These are phyloP conservation scores for Micrasema longulum DNA, from an alignment of 1,140 invertebrate species.

Conservation along the genomic window DNA sequence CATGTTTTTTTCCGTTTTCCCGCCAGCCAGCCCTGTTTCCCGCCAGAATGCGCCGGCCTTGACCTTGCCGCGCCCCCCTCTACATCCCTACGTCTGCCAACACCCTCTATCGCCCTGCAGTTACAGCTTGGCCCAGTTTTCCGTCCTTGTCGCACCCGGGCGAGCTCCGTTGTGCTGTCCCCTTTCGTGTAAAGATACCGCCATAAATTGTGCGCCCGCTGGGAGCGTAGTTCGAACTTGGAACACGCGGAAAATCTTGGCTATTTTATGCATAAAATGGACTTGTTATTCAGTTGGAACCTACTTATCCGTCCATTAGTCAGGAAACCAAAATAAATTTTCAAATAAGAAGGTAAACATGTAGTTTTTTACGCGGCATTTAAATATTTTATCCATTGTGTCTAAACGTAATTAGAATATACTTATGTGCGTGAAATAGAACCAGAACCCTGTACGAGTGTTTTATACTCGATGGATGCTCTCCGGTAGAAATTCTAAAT, in stretches of 20 bases:
- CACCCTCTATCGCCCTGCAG: slow-evolving; percentile 15
- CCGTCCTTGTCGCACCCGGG: background rate
- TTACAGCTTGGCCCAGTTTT: slow-evolving; percentile 39
- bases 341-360: no score
- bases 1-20: slow-evolving; percentile 23
- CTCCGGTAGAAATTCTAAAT: no score
- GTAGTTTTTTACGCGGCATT: no score
- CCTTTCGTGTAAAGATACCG: background rate
- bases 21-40: slow-evolving; percentile 8
- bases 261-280: background rate
- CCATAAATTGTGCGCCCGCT: background rate
- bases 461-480: no score
- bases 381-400: no score
- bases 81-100: background rate
- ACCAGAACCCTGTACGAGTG: no score
- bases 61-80: slow-evolving; percentile 19
- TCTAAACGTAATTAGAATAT: no score
- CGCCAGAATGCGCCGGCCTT: slow-evolving; percentile 25
- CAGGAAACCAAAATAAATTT: no score
- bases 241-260: slow-evolving; percentile 17
- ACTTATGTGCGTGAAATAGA: no score
- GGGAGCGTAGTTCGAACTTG: slow-evolving; percentile 19
- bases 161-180: slow-evolving; percentile 1
- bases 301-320: no score
- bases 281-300: no score